These are phyloP conservation scores for Cercocebus atys DNA, from an alignment of 2,113 vertebrate genomes.

Conservation along the genomic window DNA sequence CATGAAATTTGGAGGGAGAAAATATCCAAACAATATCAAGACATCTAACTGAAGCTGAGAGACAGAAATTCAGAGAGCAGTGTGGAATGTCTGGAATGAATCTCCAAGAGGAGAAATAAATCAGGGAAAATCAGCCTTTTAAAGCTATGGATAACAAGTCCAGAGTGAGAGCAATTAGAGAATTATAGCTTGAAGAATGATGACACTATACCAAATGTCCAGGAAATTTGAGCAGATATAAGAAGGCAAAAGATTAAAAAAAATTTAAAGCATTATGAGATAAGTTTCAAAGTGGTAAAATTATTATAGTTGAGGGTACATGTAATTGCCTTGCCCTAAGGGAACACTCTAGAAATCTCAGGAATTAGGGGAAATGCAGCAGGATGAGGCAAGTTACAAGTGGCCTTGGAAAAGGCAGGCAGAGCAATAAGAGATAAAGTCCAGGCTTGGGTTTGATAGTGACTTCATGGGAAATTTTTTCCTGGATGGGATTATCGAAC, in stretches of 20 bases:
- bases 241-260: neutral
- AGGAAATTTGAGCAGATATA: neutral
- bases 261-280: constrained; percentile 5
- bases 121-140: neutral
- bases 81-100: neutral
- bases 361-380: neutral
- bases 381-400: neutral
- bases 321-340: neutral
- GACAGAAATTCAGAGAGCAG: neutral
- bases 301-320: neutral
- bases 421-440: neutral
- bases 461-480: neutral
- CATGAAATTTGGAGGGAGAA: no score
- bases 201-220: no score
- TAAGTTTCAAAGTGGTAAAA: constrained; percentile 12
- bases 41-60: neutral
- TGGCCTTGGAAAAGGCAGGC: neutral
- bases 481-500: neutral
- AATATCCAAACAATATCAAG: neutral
- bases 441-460: neutral
- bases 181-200: neutral
- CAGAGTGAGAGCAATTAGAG: neutral
- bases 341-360: neutral
- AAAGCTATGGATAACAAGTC: neutral
- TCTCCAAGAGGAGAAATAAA: neutral